phyloP scores from a whole-genome alignment of 2,888 invertebrate species.

The Epicampocera succincta region DNA sequence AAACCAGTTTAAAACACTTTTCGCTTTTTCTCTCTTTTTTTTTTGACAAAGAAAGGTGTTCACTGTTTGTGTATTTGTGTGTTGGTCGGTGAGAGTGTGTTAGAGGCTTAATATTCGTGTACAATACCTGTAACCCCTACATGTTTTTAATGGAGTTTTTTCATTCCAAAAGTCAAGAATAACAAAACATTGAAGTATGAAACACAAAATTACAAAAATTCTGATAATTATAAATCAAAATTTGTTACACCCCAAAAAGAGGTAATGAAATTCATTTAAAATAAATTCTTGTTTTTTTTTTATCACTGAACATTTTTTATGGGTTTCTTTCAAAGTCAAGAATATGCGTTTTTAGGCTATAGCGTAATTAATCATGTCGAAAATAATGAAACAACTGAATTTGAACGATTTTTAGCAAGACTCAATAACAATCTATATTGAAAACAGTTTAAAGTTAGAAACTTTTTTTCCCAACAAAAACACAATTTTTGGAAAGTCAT shows the following conservation, averaged over 20 bases:
- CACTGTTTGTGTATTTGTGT: background rate
- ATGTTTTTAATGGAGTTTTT: conserved; percentile 26
- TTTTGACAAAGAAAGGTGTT: conserved; percentile 56
- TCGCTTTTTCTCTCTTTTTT: conserved; percentile 11
- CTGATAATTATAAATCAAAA: conserved; percentile 56
- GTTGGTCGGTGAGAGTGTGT: background rate
- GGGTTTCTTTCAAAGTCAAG: conserved; percentile 28
- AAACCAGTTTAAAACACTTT: conserved; percentile 43
- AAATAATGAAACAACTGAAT: conserved; percentile 26
- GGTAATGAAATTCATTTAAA: conserved; percentile 13
- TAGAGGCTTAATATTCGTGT: background rate
- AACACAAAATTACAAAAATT: conserved; percentile 41
- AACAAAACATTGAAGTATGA: background rate
- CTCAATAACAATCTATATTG: background rate
- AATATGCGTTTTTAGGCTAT: background rate
- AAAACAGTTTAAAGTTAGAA: too few species aligned
- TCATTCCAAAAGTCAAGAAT: background rate
- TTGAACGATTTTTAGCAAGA: conserved; percentile 28
- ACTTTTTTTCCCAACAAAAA: too few species aligned
- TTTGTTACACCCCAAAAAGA: conserved; percentile 62
- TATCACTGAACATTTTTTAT: background rate
- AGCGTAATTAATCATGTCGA: conserved; percentile 27
- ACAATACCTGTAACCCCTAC: conserved; percentile 57
- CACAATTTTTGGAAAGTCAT: too few species aligned
- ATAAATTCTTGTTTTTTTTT: background rate